These are phyloP conservation scores for Takifugu flavidus DNA, from an alignment of 2,113 vertebrate genomes.

Conservation along the genomic window DNA sequence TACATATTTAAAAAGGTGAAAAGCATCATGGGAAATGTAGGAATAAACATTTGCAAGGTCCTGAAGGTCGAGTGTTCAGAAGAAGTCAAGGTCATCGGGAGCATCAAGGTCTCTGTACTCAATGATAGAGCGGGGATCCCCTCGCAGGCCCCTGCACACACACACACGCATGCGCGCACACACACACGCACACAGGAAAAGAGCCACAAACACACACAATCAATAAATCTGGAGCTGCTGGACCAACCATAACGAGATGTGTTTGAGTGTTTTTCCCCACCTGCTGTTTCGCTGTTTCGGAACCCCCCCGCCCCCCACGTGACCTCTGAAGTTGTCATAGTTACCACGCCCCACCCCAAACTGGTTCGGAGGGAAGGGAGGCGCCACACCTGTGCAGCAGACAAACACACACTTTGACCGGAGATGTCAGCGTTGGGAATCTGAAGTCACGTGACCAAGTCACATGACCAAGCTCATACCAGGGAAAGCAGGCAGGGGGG, in stretches of 20 bases:
- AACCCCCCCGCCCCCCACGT: constrained; percentile 70
- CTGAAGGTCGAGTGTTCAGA: constrained; percentile 75
- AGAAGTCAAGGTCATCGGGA: constrained; percentile 89
- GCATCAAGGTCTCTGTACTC: constrained; percentile 90
- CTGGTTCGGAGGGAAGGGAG: constrained; percentile 81
- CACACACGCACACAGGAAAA: background rate
- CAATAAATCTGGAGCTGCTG: background rate
- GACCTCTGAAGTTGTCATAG: constrained; percentile 87
- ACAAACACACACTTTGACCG: no score
- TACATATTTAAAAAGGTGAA: constrained; percentile 6
- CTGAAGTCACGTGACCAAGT: no score
- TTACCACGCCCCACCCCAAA: constrained; percentile 82
- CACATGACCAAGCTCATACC: constrained; percentile 28
- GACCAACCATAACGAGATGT: background rate
- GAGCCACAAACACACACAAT: no score
- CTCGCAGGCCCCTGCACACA: constrained; percentile 78
- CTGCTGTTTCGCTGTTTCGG: constrained; percentile 79
- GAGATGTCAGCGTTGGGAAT: background rate
- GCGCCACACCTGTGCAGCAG: constrained; percentile 54
- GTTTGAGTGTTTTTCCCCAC: constrained; percentile 51
- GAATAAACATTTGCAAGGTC: constrained; percentile 20
- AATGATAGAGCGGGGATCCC: constrained; percentile 87
- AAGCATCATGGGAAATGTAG: constrained; percentile 21
- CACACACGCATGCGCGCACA: background rate
- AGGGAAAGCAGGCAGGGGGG: constrained; percentile 60